phyloP scores from a whole-genome alignment of 2,113 vertebrate species.

The Mellivora capensis region DNA sequence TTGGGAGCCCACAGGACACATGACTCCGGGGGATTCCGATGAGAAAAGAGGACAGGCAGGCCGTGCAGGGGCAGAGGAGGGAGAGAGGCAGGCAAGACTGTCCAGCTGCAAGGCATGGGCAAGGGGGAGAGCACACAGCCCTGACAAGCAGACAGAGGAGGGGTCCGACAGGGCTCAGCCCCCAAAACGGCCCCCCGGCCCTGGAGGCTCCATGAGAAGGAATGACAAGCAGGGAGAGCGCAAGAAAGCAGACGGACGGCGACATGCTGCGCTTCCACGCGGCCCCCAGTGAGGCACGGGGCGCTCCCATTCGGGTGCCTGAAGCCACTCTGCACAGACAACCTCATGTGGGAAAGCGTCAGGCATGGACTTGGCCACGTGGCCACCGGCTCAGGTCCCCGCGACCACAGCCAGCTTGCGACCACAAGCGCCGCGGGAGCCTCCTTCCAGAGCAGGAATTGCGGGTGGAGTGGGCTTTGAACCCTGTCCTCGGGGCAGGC shows the following conservation, averaged over 20 bases:
- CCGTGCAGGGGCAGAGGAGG: neutral
- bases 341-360: fast-evolving
- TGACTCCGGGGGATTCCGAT: fast-evolving
- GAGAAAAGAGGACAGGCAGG: neutral
- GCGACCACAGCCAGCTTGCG: neutral
- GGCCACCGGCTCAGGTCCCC: neutral
- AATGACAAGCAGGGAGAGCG: fast-evolving
- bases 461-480: fast-evolving
- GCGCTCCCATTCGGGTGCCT: fast-evolving
- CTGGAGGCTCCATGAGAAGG: neutral
- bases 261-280: fast-evolving
- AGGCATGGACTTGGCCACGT: fast-evolving
- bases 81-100: neutral
- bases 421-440: fast-evolving
- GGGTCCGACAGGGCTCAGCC: neutral
- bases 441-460: neutral
- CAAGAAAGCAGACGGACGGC: fast-evolving
- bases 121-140: neutral
- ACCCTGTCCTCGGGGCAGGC: fast-evolving
- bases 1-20: fast-evolving
- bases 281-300: neutral
- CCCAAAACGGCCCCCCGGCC: neutral
- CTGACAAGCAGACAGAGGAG: neutral
- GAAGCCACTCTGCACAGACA: fast-evolving
- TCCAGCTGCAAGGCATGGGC: neutral